Base-by-base conservation (phyloP, 92 coral and sea anemone genomes). In the Porites evermanni region DNA sequence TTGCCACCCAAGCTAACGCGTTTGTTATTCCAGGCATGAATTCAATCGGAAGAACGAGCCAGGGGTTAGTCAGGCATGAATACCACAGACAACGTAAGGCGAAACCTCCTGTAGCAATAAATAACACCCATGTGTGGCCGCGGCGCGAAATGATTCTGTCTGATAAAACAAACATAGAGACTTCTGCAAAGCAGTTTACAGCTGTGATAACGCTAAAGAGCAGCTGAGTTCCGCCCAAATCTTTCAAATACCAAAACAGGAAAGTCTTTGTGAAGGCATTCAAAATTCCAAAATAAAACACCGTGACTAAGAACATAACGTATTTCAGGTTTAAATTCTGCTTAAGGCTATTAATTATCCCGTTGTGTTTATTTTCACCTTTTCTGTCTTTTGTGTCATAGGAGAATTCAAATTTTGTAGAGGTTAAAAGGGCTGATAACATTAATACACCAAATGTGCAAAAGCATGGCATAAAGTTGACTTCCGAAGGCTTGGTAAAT, bases 1-100 rank as follows among this genome's bases (percentile, higher is more conserved):
- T 93, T 60, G 94, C 96, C 8, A 93, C 90, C 94, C 96, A 93
- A 1, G 90, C 83, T 12, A 93, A 92, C 10, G 96, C 96, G 21
- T 93, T 91, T 53, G 96, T 93, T 52, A 93, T 79, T 47, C 96
- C 94, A n/a, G 96, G 84, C 73, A 93, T 72, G 38, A 90, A 50
- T 65, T 88, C 96, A 51, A 93, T 70, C 44, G 90, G 90, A 54
- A 93, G 94, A 66, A 91, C 94, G 66, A 84, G 71, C 94, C 96
- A 93, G 4, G 94, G 96, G 52, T 86, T 86, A 14, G 84, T 53
- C 24, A 86, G 8, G 78, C 88, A 70, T 70, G 84, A 82, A 77
- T 93, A 93, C 76, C 78, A 80, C 20, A 78, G 60, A 58, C 87
- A 85, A 7, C 96, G 96, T 7, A 88, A 64, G 24, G 90, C 67